These are phyloP conservation scores for Athalia rosae DNA, from an alignment of 2,888 invertebrate genomes.

Conservation along the genomic window DNA sequence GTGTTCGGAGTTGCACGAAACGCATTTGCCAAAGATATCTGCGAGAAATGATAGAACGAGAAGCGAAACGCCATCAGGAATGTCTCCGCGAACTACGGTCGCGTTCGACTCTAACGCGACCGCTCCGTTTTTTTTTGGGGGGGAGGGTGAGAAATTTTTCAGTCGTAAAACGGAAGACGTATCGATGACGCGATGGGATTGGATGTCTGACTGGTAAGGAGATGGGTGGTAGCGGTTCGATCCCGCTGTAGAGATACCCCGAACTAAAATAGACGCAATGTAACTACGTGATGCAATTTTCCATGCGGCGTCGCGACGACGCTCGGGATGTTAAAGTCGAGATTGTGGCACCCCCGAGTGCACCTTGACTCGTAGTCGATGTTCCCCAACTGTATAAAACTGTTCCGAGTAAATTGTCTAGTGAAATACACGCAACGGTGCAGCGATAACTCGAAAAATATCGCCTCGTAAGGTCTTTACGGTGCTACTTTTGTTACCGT, in stretches of 20 bases:
- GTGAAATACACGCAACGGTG: background rate
- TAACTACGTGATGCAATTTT: conserved; percentile 43
- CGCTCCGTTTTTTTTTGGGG: no score
- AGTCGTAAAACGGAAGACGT: background rate
- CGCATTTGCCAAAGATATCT: no score
- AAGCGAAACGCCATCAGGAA: no score
- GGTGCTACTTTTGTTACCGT: background rate
- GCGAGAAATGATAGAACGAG: no score
- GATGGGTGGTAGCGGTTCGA: no score
- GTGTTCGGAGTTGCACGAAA: no score
- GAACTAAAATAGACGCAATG: conserved; percentile 17
- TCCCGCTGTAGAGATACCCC: background rate
- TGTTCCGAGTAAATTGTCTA: conserved; percentile 27
- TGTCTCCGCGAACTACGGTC: no score
- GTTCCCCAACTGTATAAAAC: background rate
- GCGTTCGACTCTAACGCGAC: no score
- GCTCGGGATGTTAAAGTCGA: conserved; percentile 32
- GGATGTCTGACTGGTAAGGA: background rate
- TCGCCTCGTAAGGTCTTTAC: conserved; percentile 3
- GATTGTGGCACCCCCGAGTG: conserved; percentile 43
- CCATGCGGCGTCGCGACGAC: background rate
- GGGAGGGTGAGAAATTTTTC: no score
- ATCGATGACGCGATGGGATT: background rate
- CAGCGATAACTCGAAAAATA: conserved; percentile 35
- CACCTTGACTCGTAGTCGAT: conserved; percentile 24